Evolutionary conservation across 2,113 vertebrate species (phyloP).

Genomic region (Thymallus thymallus): DNA sequence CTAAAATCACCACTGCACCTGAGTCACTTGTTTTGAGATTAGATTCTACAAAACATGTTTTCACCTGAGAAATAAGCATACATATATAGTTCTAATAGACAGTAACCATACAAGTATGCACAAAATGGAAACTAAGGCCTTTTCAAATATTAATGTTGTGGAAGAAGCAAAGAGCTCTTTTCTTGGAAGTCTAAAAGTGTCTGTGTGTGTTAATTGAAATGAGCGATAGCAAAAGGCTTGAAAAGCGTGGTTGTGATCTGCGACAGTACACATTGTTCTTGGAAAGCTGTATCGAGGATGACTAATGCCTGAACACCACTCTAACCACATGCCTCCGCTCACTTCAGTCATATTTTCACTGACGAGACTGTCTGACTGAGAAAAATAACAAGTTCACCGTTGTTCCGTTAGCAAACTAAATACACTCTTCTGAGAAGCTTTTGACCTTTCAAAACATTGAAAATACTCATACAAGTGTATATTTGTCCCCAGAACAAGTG

Average conservation of each 20-base stretch:
- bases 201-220: background rate
- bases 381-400: conserved; percentile 12
- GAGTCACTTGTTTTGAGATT: too few species aligned
- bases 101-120: too few species aligned
- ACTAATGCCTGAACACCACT: conserved; percentile 56
- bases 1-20: too few species aligned
- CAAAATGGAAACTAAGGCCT: background rate
- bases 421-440: background rate
- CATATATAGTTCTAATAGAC: too few species aligned
- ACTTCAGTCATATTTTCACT: conserved; percentile 19
- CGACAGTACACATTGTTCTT: conserved; percentile 62
- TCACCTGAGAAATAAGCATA: too few species aligned
- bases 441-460: background rate
- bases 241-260: conserved; percentile 27
- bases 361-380: conserved; percentile 26
- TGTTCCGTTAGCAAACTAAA: background rate
- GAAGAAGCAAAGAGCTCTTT: conserved; percentile 12
- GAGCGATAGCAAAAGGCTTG: background rate
- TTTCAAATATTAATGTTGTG: background rate
- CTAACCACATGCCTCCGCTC: conserved; percentile 41
- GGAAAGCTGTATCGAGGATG: conserved; percentile 61
- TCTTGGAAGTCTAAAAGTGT: background rate
- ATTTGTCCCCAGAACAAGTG: too few species aligned
- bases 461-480: background rate
- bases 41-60: too few species aligned